A percentile compares a stretch with the other conserved stretches of the same genome.
These are phyloP conservation scores for Glaucomys volans DNA, from an alignment of 2,113 vertebrate species.

Conservation along the genomic window DNA sequence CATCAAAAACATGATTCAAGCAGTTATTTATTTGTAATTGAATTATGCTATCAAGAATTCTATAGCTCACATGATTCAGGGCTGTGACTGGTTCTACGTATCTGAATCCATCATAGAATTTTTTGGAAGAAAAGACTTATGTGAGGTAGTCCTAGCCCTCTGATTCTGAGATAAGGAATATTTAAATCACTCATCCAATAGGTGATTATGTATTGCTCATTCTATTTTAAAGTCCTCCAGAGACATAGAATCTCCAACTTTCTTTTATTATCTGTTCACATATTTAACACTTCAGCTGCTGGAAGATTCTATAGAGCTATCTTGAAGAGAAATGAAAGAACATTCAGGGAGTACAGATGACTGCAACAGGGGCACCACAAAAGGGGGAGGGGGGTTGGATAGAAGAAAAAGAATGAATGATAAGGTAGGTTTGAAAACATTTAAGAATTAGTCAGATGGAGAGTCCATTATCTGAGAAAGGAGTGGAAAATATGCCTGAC, in stretches of 20 bases:
- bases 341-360: neutral
- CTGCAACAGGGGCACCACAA: neutral
- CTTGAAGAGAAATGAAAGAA: neutral
- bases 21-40: neutral
- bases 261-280: neutral
- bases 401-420: neutral
- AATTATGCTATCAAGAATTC: slow-evolving; percentile 41
- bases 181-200: neutral
- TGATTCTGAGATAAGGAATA: slow-evolving; percentile 18
- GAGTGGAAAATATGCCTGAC: neutral
- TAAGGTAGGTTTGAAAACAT: neutral
- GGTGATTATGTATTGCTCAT: neutral
- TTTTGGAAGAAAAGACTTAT: neutral
- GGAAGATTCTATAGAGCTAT: neutral
- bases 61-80: neutral
- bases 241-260: neutral
- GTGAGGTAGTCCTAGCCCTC: neutral
- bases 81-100: neutral
- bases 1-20: slow-evolving; percentile 16
- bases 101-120: slow-evolving; percentile 22
- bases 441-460: neutral
- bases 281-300: neutral
- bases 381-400: accelerated
- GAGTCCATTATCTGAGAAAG: neutral
- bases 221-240: slow-evolving; percentile 18